Base-by-base conservation (phyloP, 2,797 vertebrate species). In the Sebastes diaconus region DNA sequence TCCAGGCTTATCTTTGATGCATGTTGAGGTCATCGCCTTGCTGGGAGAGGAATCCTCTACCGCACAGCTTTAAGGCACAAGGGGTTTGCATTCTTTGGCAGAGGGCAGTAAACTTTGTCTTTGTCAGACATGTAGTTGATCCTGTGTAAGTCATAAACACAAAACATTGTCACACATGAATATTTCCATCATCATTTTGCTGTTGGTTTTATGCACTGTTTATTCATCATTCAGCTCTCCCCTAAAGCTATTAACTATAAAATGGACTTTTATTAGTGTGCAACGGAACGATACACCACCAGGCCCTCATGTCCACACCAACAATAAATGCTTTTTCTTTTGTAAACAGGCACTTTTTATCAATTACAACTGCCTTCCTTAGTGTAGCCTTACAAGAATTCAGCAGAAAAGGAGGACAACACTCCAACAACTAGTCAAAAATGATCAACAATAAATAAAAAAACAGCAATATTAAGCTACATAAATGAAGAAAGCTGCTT, bases 1-100 rank as follows among this genome's bases (percentile, higher is more conserved):
- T 25, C 68, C 52, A 3, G 34, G n/a, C 29, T 77, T 64, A 54
- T 73, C 74, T 88, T 87, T 88, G 84, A 90, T 87, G 81, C 71
- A 67, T 80, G 69, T 87, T 83, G 52, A 87, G 83, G 84, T 85
- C 79, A 78, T 30, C 16, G 36, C 32, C 22, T 20, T 10, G 34
- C 61, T 73, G 59, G 24, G 42, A 77, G 73, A 80, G 75, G 32
- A 74, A 80, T 80, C 39, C 24, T 76, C 64, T 61, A 6, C 54
- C 1, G 2, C 29, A 30, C 57, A 57, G 30, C 60, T 64, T 54
- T 65, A 63, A 72, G 27, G 22, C 71, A 65, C 42, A 14, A 2
- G 8, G 5, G 8, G 52, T 29, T 85, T 20, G 20, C 36, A 2
- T 57, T 68, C 30, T 63, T 64, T 50, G 10, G 22, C 16, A 18